Evolutionary conservation across 2,113 vertebrate genomes (phyloP), one percentile per base, ranked within the genome.

Genomic region (Tachysurus vachellii): DNA sequence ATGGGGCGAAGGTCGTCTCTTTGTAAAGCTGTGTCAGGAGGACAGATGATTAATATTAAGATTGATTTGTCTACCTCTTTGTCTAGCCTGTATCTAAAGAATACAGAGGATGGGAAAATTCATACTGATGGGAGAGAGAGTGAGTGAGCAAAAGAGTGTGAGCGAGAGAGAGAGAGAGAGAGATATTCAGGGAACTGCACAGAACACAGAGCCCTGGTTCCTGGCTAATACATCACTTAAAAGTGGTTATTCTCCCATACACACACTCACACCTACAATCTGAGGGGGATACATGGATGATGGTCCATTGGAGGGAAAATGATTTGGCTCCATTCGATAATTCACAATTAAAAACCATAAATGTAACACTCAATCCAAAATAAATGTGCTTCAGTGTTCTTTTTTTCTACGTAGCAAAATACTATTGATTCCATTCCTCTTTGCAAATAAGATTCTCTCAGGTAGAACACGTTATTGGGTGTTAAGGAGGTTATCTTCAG

Each of bases 41-140:
- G 57, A 82, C 80, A 62, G 84, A 88, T 84, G 80, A 90, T 86
- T 88, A 86, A 88, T 88, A 86, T 88, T 80, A 88, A 90, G 87
- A 90, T 84, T 80, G 84, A 88, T 88, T 70, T 84, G 66, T 80
- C 84, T 47, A 28, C 62, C 21, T 66, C 23, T 68, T 86, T 86
- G 66, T 89, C 66, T 71, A 28, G 44, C 28, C 44, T 85, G 73
- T 86, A 82, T 81, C 79, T 85, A 83, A 56, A 87, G 70, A 82
- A 77, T 26, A 53, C 83, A 59, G 50, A 57, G 70, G 68, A 57
- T 19, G 36, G 42, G 73, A 73, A 86, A 31, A 71, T 89, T 85
- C 56, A 77, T 87, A 68, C 54, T 17, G 71, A 79, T 64, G 13
- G 28, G 76, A 28, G 26, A 54, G 50, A 77, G 5, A 76, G 17